These are phyloP conservation scores for Toxostoma redivivum DNA, from an alignment of 2,113 vertebrate species.

Conservation along the genomic window DNA sequence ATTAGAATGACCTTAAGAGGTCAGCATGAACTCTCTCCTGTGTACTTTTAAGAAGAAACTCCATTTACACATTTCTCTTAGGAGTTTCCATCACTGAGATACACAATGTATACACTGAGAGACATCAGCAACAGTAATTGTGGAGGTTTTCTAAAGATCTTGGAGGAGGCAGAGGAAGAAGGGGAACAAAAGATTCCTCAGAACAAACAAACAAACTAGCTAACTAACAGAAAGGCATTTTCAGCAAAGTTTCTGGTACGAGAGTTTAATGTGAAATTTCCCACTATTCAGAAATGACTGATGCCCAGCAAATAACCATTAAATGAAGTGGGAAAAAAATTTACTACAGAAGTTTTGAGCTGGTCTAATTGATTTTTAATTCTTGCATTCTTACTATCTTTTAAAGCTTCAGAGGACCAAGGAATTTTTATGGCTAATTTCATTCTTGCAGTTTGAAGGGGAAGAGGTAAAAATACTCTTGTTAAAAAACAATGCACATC, in stretches of 20 bases:
- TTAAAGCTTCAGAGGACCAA: background rate
- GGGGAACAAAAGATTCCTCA: background rate
- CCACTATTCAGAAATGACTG: background rate
- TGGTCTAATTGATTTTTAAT: background rate
- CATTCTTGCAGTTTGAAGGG: background rate
- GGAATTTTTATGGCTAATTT: background rate
- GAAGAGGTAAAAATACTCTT: background rate
- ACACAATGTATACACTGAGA: background rate
- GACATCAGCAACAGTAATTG: background rate
- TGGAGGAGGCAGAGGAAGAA: background rate
- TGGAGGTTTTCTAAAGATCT: background rate
- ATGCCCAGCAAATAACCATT: background rate
- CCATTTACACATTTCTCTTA: background rate
- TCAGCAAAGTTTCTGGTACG: background rate
- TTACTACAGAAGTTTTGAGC: background rate
- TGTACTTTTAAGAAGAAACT: background rate
- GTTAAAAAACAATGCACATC: background rate
- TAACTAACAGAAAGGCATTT: accelerated
- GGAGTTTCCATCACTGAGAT: background rate
- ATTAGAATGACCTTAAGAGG: background rate
- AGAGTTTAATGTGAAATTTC: background rate
- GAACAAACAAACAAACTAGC: background rate
- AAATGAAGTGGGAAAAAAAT: background rate
- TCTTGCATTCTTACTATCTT: background rate
- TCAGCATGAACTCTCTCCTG: background rate